phyloP scores from a whole-genome alignment of 2,888 invertebrate species.

The Serripes groenlandicus region DNA sequence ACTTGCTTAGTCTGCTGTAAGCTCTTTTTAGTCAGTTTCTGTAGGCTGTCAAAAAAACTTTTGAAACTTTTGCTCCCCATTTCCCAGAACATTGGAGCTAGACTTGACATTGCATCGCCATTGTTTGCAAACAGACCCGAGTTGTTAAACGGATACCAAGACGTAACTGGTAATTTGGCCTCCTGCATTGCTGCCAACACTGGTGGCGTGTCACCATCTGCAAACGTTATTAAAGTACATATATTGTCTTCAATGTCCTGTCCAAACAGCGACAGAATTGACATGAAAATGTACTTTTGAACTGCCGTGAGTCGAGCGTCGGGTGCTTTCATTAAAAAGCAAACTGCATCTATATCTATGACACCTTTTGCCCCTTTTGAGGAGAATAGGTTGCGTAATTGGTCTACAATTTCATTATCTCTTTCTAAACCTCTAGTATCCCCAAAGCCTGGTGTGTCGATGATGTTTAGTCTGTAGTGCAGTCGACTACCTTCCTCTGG shows the following conservation, averaged over 20 bases:
- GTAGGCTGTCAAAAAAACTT: slow-evolving; percentile 57
- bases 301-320: slow-evolving; percentile 61
- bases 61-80: slow-evolving; percentile 64
- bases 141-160: slow-evolving; percentile 64
- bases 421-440: slow-evolving; percentile 43
- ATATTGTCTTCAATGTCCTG: slow-evolving; percentile 65
- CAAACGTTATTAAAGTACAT: slow-evolving; percentile 66
- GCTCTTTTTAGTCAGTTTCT: slow-evolving; percentile 57
- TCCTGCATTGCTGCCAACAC: slow-evolving; percentile 58
- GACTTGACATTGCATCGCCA: slow-evolving; percentile 28
- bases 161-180: slow-evolving; percentile 56
- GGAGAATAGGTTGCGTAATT: slow-evolving; percentile 34
- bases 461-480: slow-evolving; percentile 40
- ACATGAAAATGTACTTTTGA: slow-evolving; percentile 67
- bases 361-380: slow-evolving; percentile 40
- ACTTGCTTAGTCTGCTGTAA: slow-evolving; percentile 65
- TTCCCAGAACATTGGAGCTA: slow-evolving; percentile 62
- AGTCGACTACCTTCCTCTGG: slow-evolving; percentile 25
- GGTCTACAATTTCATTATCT: slow-evolving; percentile 41
- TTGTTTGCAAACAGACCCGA: slow-evolving; percentile 65
- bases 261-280: slow-evolving; percentile 66
- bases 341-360: slow-evolving; percentile 64
- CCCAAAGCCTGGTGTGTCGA: slow-evolving; percentile 56
- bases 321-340: slow-evolving; percentile 67
- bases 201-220: slow-evolving; percentile 67